phyloP scores from a whole-genome alignment of 2,888 invertebrate genomes.

The Scaptomyza flava region DNA sequence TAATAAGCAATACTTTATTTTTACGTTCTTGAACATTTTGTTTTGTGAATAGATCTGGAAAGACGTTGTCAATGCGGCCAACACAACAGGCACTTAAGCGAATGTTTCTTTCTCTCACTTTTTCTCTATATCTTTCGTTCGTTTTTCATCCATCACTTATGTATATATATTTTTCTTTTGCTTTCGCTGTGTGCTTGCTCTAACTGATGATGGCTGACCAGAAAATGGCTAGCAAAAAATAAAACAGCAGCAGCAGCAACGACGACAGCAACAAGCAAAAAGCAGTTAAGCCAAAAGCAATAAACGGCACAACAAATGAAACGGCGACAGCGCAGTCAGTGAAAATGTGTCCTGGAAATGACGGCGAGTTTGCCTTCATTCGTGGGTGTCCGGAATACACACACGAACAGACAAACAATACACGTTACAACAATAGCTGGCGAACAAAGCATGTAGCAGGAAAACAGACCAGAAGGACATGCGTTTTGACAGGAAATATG shows the following conservation, averaged over 20 bases:
- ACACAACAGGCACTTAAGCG: slow-evolving; percentile 8
- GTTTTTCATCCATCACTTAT: slow-evolving; percentile 4
- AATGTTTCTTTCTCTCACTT: slow-evolving; percentile 1
- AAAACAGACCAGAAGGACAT: slow-evolving; percentile 60
- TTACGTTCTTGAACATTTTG: not conserved
- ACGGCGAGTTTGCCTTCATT: slow-evolving; percentile 59
- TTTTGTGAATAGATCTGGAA: not conserved
- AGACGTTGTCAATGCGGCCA: not conserved
- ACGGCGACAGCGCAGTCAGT: slow-evolving; percentile 43
- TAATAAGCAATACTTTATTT: not conserved
- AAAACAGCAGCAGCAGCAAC: slow-evolving; percentile 25
- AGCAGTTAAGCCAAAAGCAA: slow-evolving; percentile 55
- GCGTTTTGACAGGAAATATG: slow-evolving; percentile 47
- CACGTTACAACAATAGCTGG: slow-evolving; percentile 49
- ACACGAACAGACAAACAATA: slow-evolving; percentile 43
- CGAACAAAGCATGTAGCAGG: slow-evolving; percentile 59
- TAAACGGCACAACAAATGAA: slow-evolving; percentile 67
- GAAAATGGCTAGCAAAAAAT: slow-evolving; percentile 66
- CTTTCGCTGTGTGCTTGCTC: slow-evolving; percentile 3
- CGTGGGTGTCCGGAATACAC: slow-evolving; percentile 45
- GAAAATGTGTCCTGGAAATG: slow-evolving; percentile 69
- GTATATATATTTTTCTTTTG: not conserved
- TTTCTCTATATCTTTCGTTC: slow-evolving; percentile 1
- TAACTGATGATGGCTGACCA: slow-evolving; percentile 68
- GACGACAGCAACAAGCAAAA: slow-evolving; percentile 20